Percentiles rank a stretch among this genome's conserved stretches.
Conservation (phyloP, 2,113 vertebrate species). For the Periophthalmus modestus region DNA sequence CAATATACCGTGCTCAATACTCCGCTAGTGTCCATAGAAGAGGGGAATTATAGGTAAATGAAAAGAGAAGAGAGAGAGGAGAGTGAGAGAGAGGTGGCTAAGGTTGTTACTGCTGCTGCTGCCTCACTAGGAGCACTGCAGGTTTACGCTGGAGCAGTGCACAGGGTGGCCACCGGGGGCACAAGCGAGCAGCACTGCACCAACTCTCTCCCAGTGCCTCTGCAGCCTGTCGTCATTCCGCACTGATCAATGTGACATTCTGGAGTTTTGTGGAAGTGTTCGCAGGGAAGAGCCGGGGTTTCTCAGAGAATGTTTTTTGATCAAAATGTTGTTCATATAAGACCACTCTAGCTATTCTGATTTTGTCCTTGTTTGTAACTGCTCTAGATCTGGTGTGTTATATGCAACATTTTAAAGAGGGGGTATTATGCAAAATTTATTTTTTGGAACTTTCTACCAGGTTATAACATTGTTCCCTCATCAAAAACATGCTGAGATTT, state of each 20-base stretch:
- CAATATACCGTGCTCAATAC: slow-evolving; percentile 32
- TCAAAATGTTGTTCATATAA: no score
- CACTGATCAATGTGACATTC: neutral
- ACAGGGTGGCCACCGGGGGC: slow-evolving; percentile 26
- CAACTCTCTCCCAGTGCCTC: slow-evolving; percentile 20
- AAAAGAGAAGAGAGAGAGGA: slow-evolving; percentile 18
- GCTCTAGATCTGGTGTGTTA: no score
- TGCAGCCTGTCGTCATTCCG: slow-evolving; percentile 23
- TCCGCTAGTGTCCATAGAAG: slow-evolving; percentile 4
- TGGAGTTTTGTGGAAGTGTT: neutral
- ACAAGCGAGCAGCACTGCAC: slow-evolving; percentile 38
- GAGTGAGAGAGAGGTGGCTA: neutral
- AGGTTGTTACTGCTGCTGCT: neutral
- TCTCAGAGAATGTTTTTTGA: no score
- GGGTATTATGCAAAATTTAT: no score
- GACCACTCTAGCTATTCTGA: no score
- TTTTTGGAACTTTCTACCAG: no score
- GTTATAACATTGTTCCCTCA: no score
- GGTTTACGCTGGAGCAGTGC: slow-evolving; percentile 11
- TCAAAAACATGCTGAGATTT: no score
- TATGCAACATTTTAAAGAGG: no score
- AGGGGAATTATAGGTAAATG: slow-evolving; percentile 3
- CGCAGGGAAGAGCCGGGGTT: neutral
- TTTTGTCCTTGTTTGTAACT: no score
- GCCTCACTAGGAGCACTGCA: slow-evolving; percentile 16